phyloP scores from a whole-genome alignment of 2,888 invertebrate species.

The Calameuta pallipes region DNA sequence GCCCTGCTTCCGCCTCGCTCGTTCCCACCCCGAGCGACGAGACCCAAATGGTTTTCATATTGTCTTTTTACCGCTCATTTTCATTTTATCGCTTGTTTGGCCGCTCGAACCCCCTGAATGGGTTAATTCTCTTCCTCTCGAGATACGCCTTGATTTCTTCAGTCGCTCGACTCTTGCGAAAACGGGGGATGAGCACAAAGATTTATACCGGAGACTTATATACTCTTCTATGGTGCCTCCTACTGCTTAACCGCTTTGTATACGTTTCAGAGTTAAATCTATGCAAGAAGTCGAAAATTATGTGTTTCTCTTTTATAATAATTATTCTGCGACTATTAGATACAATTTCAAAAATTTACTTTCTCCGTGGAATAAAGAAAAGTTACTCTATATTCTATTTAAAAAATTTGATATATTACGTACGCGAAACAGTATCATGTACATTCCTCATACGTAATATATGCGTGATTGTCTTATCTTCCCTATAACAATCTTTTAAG shows the following conservation, averaged over 20 bases:
- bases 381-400: not conserved
- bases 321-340: not conserved
- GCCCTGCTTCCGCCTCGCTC: conserved; percentile 47
- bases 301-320: not conserved
- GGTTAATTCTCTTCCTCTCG: conserved; percentile 33
- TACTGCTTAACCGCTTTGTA: not conserved
- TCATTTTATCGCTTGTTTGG: conserved; percentile 66
- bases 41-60: conserved; percentile 64
- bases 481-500: too few relatives aligned
- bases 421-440: not conserved
- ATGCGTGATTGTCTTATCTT: too few relatives aligned
- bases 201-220: not conserved
- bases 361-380: not conserved
- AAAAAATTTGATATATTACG: not conserved
- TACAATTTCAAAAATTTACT: not conserved
- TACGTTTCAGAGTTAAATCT: not conserved
- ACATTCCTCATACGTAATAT: not conserved
- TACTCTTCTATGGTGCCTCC: not conserved
- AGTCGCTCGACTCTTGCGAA: not conserved
- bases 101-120: conserved; percentile 34
- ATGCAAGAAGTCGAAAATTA: not conserved
- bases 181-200: not conserved
- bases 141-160: not conserved
- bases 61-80: conserved; percentile 66
- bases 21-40: conserved; percentile 39